Base-by-base conservation (phyloP, 2,888 invertebrate species). In the Platyscelio sp. region DNA sequence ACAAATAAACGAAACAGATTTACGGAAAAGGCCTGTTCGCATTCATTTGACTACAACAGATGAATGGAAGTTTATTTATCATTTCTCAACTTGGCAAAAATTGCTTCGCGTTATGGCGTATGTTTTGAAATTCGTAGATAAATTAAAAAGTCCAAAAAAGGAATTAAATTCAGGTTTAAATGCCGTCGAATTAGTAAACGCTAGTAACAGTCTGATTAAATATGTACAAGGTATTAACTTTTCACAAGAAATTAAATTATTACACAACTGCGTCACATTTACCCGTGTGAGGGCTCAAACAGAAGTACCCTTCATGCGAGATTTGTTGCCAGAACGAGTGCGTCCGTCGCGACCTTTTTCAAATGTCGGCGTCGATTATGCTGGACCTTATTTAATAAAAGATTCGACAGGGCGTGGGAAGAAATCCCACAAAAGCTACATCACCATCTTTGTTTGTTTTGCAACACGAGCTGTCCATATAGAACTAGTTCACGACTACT, bases 401-500 rank as follows among this genome's bases (percentile, higher is more conserved):
- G 15, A 65, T 26, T 3, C 29, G 0, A 1, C 49, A 22, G 51
- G 49, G 11, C 29, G 67, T 0, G 67, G 51, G 6, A 20, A 26
- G 2, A 51, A 33, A 9, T 11, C 65, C 2, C 65, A 65, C n/a
- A 65, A 65, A 29, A 13, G 15, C 1, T 65, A n/a, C 2, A 43
- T 65, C 3, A 27, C 49, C 6, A 18, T 67, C 7, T 67, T 67
- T 33, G 51, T 51, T 1, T 67, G 67, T 33, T 51, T 9, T 11
- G 51, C 51, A 1, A 67, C 67, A n/a, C n/a, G 49, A 27, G 65
- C 65, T 1, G 40, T 65, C 1, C 65, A 65, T 22, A 1, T 67
- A 15, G 51, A 65, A 11, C 20, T 65, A n/a, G 65, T 46, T 7
- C 65, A 65, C 24, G 65, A 65, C 40, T 65, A 49, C 27, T 22